Evolutionary conservation across 2,888 invertebrate genomes (phyloP).

Genomic region (Drosophila conformis): DNA sequence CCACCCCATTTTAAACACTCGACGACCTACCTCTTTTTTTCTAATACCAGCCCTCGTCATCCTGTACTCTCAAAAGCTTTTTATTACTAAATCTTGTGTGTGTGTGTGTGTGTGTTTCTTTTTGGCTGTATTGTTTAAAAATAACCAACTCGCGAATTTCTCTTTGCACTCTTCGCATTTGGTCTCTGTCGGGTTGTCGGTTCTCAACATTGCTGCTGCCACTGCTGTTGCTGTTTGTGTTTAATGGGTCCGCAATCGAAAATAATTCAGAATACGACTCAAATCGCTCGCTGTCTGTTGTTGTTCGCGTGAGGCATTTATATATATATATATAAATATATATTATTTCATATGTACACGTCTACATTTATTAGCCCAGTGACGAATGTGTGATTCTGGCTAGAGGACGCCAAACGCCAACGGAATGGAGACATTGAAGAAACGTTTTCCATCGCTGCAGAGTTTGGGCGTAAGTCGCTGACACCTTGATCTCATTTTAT

Average conservation of each 20-base stretch:
- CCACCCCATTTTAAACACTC: background rate
- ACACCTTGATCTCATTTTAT: conserved; percentile 41
- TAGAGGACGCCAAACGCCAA: background rate
- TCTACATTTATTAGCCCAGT: conserved; percentile 27
- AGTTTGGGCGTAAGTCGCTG: conserved; percentile 86
- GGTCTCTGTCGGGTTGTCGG: conserved; percentile 35
- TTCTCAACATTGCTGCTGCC: conserved; percentile 4
- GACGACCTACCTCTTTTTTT: conserved; percentile 9
- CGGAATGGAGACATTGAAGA: conserved; percentile 84
- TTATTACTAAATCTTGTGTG: conserved; percentile 35
- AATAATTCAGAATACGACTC: conserved; percentile 79
- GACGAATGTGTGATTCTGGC: conserved; percentile 32
- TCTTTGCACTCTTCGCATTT: conserved; percentile 61
- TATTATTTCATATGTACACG: conserved; percentile 33
- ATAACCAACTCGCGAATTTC: conserved; percentile 62
- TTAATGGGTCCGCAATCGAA: conserved; percentile 54
- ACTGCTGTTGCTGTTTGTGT: background rate
- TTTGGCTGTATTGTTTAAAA: conserved; percentile 63
- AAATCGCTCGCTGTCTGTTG: conserved; percentile 72
- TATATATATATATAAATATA: conserved; percentile 32
- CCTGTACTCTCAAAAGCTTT: conserved; percentile 64
- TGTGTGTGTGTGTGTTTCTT: background rate
- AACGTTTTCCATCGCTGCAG: conserved; percentile 86
- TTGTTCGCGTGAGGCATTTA: conserved; percentile 43
- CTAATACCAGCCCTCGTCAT: conserved; percentile 36